Evolutionary conservation across 2,797 vertebrate species (phyloP).

Genomic region (Bradypus variegatus): DNA sequence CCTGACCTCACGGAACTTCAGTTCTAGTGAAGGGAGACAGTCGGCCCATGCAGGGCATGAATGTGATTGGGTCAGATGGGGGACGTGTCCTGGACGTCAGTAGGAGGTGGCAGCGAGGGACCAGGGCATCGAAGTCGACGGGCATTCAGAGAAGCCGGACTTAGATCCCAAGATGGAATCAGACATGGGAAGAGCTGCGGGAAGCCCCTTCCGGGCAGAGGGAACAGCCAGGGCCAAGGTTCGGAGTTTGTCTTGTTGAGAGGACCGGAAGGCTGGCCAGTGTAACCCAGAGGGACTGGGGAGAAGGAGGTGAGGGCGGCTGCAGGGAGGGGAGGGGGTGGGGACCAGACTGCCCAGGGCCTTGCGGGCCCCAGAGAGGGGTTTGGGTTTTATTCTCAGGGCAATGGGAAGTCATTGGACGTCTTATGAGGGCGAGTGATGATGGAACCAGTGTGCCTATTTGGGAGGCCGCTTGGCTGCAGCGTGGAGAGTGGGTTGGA

Average conservation of each 20-base stretch:
- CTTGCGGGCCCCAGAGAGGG: no score
- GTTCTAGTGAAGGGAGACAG: not conserved
- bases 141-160: not conserved
- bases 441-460: not conserved
- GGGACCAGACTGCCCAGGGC: not conserved
- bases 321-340: not conserved
- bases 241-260: not conserved
- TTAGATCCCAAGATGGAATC: not conserved
- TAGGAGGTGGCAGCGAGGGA: not conserved
- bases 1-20: not conserved
- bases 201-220: not conserved
- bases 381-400: constrained; percentile 2
- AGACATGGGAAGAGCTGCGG: not conserved
- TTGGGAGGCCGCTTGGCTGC: not conserved
- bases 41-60: fast-evolving
- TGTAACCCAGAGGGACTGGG: not conserved
- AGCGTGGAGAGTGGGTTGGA: not conserved
- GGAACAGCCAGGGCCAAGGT: not conserved
- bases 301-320: not conserved
- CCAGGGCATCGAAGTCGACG: fast-evolving
- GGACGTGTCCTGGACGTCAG: fast-evolving
- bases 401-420: not conserved
- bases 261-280: not conserved
- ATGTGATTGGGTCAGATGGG: not conserved
- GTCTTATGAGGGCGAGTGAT: not conserved